Conservation (phyloP, 2,113 vertebrate species). For the Choloepus hoffmanni region DNA sequence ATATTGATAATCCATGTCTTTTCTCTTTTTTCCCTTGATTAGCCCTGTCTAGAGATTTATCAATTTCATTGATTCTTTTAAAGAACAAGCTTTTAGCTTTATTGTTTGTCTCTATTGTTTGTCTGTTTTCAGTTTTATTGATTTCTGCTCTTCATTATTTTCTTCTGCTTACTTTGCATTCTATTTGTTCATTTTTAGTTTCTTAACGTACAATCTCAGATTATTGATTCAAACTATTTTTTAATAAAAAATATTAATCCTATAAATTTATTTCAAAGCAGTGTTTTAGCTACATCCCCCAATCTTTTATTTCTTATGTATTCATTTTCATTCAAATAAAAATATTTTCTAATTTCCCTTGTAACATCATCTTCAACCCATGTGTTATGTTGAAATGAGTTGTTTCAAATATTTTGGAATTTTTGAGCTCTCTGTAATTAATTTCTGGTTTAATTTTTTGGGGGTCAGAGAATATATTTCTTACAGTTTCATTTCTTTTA, state of each 20-base stretch:
- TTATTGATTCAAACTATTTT: neutral
- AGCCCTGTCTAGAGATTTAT: neutral
- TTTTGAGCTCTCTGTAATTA: neutral
- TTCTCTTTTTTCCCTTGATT: neutral
- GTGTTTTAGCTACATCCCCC: neutral
- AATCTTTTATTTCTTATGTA: neutral
- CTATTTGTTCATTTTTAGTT: neutral
- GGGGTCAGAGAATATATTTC: neutral
- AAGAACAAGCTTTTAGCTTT: neutral
- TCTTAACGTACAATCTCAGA: neutral
- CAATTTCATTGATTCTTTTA: neutral
- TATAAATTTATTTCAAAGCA: neutral
- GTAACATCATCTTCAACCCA: neutral
- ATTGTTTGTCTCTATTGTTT: neutral
- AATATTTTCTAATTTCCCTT: neutral
- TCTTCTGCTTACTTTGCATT: neutral
- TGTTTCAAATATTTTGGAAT: neutral
- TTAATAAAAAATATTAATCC: neutral
- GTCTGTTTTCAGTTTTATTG: neutral
- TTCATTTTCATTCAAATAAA: too few relatives aligned
- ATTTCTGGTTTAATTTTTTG: neutral
- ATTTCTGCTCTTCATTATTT: neutral
- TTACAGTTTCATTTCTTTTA: neutral
- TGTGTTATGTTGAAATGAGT: neutral
- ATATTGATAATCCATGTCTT: neutral